phyloP scores from a whole-genome alignment of 2,797 vertebrate species.

The Poecilia velifera region DNA sequence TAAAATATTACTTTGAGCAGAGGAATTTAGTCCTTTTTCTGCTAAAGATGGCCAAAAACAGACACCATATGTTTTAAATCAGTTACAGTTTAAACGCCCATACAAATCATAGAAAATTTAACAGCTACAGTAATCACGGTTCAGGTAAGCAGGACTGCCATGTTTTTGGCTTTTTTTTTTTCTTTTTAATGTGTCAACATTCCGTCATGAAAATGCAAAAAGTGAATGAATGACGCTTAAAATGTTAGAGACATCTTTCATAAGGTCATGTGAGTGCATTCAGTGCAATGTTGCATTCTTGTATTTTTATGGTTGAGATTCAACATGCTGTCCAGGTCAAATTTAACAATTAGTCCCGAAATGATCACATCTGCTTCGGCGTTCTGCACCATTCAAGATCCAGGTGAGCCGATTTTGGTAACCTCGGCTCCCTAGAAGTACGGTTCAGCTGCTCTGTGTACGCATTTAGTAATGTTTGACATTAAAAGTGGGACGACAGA shows the following conservation, averaged over 20 bases:
- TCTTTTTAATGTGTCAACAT: neutral
- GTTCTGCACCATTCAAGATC: neutral
- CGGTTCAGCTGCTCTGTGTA: neutral
- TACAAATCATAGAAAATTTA: neutral
- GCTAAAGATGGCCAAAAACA: neutral
- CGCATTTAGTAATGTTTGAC: neutral
- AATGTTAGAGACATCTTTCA: neutral
- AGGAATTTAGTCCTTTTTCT: neutral
- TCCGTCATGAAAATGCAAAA: neutral
- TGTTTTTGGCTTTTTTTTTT: neutral
- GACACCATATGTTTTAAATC: neutral
- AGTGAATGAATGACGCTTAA: neutral
- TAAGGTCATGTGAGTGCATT: neutral
- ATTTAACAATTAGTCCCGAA: neutral
- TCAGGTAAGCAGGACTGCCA: neutral
- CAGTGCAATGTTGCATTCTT: neutral
- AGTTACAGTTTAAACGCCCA: neutral
- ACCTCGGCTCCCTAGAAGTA: neutral
- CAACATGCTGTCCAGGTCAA: neutral
- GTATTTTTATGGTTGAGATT: neutral
- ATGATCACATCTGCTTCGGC: neutral
- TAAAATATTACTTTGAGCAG: neutral
- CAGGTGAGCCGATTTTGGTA: neutral
- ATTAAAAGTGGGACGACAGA: constrained; percentile 20
- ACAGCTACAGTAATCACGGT: neutral